Conservation (phyloP, 2,113 vertebrate species). For the Albula glossodonta region DNA sequence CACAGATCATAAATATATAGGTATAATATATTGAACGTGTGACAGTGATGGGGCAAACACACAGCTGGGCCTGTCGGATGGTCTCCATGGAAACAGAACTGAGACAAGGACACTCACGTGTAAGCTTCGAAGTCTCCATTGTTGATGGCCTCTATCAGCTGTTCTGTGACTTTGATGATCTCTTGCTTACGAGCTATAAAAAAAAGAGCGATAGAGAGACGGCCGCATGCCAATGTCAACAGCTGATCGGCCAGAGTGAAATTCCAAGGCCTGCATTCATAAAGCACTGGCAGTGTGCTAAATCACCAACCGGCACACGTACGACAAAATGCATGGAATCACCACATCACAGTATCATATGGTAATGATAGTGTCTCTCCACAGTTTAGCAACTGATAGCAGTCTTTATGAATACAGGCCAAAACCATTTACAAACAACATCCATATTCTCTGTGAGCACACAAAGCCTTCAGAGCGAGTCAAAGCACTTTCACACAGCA, state of each 20-base stretch:
- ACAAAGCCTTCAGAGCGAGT: background rate
- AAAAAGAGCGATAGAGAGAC: constrained; percentile 22
- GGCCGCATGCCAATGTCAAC: background rate
- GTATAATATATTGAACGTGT: background rate
- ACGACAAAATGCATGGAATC: constrained; percentile 5
- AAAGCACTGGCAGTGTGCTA: background rate
- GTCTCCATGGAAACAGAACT: background rate
- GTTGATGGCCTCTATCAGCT: constrained; percentile 97
- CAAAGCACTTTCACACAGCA: background rate
- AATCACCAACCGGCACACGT: background rate
- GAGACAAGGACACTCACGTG: constrained; percentile 77
- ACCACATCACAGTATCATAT: constrained; percentile 10
- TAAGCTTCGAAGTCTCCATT: constrained; percentile 98
- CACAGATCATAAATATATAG: background rate
- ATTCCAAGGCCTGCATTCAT: constrained; percentile 2
- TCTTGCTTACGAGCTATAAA: constrained; percentile 90
- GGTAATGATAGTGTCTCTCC: background rate
- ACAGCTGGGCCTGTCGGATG: background rate
- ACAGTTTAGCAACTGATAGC: background rate
- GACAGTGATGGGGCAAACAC: background rate
- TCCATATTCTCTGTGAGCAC: background rate
- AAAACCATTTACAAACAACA: background rate
- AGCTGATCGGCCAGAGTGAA: background rate
- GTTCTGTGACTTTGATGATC: constrained; percentile 97
- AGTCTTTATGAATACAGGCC: background rate